Conservation (phyloP, 1,140 invertebrate genomes). For the Oscheius sp. region DNA sequence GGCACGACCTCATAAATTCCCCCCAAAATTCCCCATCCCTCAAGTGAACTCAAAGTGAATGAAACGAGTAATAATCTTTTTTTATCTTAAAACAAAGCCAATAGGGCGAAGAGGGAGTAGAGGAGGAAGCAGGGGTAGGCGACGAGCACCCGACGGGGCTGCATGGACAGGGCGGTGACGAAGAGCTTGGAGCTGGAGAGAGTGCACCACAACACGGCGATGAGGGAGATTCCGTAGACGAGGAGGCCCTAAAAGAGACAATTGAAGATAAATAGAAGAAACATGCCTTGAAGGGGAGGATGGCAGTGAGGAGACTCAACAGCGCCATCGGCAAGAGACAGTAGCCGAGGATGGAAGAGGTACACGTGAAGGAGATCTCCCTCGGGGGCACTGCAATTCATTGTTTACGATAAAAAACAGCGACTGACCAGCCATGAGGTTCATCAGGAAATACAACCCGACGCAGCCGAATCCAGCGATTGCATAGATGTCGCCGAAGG, state of each 20-base stretch:
- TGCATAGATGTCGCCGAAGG: constrained; percentile 87
- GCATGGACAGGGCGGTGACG: constrained; percentile 82
- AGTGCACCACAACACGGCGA: constrained; percentile 84
- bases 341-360: constrained; percentile 87
- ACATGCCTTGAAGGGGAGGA: constrained; percentile 73
- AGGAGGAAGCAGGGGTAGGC: constrained; percentile 90
- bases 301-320: constrained; percentile 76
- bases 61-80: no score
- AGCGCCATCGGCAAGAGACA: constrained; percentile 90
- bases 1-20: no score
- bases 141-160: constrained; percentile 82
- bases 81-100: constrained; percentile 81
- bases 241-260: constrained; percentile 66
- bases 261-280: background rate
- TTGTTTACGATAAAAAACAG: background rate
- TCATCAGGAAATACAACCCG: constrained; percentile 74
- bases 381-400: constrained; percentile 65
- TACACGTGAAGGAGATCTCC: constrained; percentile 75
- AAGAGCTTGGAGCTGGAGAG: constrained; percentile 87
- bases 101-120: constrained; percentile 87
- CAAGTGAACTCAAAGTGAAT: no score
- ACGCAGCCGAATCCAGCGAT: constrained; percentile 85
- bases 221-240: constrained; percentile 72
- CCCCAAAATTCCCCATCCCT: no score
- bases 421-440: constrained; percentile 16